These are phyloP conservation scores for Calcarius ornatus DNA, from an alignment of 2,113 vertebrate genomes.

Conservation along the genomic window DNA sequence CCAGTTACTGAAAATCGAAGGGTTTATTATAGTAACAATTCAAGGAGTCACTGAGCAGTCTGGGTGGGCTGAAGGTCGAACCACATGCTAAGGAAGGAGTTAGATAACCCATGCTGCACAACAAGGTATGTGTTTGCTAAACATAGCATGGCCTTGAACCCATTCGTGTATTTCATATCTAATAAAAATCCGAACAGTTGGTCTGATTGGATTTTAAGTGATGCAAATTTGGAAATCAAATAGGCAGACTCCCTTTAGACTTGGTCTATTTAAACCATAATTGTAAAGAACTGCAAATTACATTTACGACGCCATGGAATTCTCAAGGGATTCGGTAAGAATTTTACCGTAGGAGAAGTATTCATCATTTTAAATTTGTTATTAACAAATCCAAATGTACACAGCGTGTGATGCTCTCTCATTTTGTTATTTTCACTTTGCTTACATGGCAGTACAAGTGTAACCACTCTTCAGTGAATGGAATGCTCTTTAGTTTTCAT, in stretches of 20 bases:
- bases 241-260: conserved; percentile 74
- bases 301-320: conserved; percentile 53
- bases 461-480: background rate
- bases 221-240: conserved; percentile 81
- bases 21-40: conserved; percentile 70
- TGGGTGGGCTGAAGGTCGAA: conserved; percentile 52
- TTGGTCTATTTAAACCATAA: conserved; percentile 73
- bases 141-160: conserved; percentile 47
- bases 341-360: conserved; percentile 53
- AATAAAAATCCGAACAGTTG: conserved; percentile 79
- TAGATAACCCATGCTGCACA: conserved; percentile 16
- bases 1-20: conserved; percentile 73
- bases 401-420: background rate
- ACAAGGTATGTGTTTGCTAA: conserved; percentile 29
- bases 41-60: conserved; percentile 53
- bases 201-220: conserved; percentile 82
- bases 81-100: conserved; percentile 1
- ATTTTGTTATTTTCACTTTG: background rate
- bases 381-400: conserved; percentile 39
- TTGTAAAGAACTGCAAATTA: conserved; percentile 73
- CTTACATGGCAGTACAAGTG: background rate
- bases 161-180: conserved; percentile 60
- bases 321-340: conserved; percentile 32
- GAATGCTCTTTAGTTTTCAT: conserved; percentile 4
- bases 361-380: conserved; percentile 53